Evolutionary conservation across 2,797 vertebrate species (phyloP), one percentile per base, ranked within the genome.

Genomic region (Lerista edwardsae): DNA sequence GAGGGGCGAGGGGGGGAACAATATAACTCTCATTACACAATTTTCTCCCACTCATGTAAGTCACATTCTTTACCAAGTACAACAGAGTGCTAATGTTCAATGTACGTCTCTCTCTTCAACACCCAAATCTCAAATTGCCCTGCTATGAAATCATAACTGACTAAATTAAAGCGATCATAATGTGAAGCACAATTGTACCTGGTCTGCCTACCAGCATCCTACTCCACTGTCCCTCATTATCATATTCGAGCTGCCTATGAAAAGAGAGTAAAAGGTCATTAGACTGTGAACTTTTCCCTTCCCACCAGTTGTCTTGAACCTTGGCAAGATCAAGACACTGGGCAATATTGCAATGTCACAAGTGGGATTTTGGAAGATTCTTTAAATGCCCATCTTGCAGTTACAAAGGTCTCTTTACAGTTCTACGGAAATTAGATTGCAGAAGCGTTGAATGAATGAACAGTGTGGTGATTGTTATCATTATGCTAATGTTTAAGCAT

Each of bases 21-120:
- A 55, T 75, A 29, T 79, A 59, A 59, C 79, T 89, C 84, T 92
- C 87, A 47, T 81, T 82, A 57, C 4, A 0, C 80, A 86, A 41
- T 89, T 89, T 89, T 92, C 93, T 93, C 93, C 94, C 88, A 93
- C 93, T 93, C 91, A 79, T 77, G 87, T 93, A 71, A 91, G 88
- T 91, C 81, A 69, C 88, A 92, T 94, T 94, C 90, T 91, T 94
- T 80, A 71, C 81, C 72, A 76, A 79, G 89, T 82, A 88, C 87
- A 83, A 88, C 67, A 61, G 85, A 90, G 31, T 47, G 82, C 10
- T 15, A 83, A 87, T 75, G 77, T 88, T 94, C 90, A 90, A 69
- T 91, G 80, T 90, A 80, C 89, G 82, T 57, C 90, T 92, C 90
- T 91, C 85, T 93, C 77, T 87, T 89, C 65, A 91, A 91, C 88